Percentiles rank a stretch among this genome's conserved stretches.
These are phyloP conservation scores for Darevskia mixta DNA, from an alignment of 2,797 vertebrate species.

Conservation along the genomic window DNA sequence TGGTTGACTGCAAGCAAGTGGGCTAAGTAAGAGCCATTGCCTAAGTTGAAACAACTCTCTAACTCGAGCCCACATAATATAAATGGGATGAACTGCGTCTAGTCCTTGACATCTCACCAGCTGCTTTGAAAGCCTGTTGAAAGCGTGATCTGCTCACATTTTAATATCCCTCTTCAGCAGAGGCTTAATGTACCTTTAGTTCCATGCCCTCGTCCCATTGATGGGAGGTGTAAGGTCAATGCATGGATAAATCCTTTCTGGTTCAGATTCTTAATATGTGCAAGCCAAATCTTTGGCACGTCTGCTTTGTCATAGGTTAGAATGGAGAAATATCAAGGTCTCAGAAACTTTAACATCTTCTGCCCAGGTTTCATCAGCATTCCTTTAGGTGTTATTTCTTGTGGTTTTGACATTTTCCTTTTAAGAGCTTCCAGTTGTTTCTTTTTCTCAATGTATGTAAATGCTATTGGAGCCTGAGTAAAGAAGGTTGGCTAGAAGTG, in stretches of 20 bases:
- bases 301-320: background rate
- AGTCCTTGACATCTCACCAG: background rate
- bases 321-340: background rate
- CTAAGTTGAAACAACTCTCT: no score
- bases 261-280: background rate
- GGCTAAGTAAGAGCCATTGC: no score
- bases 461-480: background rate
- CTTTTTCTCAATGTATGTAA: background rate
- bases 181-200: background rate
- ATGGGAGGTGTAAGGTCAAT: background rate
- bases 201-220: background rate
- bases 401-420: background rate
- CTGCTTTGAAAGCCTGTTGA: background rate
- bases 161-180: background rate
- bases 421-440: slow-evolving; percentile 32
- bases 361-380: background rate
- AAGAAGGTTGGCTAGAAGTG: no score
- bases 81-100: background rate
- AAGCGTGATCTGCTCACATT: background rate
- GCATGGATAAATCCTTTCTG: background rate
- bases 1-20: background rate
- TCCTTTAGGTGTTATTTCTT: background rate
- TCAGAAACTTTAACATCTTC: background rate
- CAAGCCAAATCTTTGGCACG: no score
- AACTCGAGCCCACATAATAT: background rate